Percentiles rank a stretch among this genome's conserved stretches.
Conservation (phyloP, 53 echinoderm and acorn worm genomes). For the Paracentrotus lividus region DNA sequence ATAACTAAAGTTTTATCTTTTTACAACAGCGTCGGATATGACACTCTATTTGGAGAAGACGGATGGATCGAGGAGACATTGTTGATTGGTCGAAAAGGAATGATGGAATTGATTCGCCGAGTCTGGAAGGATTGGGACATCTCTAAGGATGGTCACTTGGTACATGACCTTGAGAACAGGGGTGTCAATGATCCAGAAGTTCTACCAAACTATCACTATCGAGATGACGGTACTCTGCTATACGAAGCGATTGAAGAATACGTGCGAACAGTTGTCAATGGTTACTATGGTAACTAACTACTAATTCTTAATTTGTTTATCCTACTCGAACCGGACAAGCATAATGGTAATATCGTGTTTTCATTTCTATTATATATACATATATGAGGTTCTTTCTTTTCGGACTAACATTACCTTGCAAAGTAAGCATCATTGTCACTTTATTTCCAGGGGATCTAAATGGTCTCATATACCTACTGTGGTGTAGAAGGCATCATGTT, state of each 20-base stretch:
- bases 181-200: constrained; percentile 81
- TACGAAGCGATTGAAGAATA: constrained; percentile 87
- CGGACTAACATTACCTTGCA: too few relatives aligned
- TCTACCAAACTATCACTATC: constrained; percentile 85
- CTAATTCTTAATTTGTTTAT: too few relatives aligned
- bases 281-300: constrained; percentile 79
- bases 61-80: constrained; percentile 88
- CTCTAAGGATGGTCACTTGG: constrained; percentile 80
- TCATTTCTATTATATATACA: too few relatives aligned
- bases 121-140: constrained; percentile 79
- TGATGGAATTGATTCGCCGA: constrained; percentile 80
- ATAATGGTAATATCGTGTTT: too few relatives aligned
- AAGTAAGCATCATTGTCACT: too few relatives aligned
- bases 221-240: constrained; percentile 84
- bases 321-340: too few relatives aligned
- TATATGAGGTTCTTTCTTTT: too few relatives aligned
- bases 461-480: too few relatives aligned
- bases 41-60: constrained; percentile 71
- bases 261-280: constrained; percentile 82
- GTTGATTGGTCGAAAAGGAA: constrained; percentile 80
- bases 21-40: constrained; percentile 55
- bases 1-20: too few relatives aligned
- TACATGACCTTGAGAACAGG: constrained; percentile 82
- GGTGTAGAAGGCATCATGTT: too few relatives aligned
- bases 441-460: too few relatives aligned